Evolutionary conservation across 2,113 vertebrate species (phyloP), one percentile per base, ranked within the genome.

Genomic region (Podiceps cristatus): DNA sequence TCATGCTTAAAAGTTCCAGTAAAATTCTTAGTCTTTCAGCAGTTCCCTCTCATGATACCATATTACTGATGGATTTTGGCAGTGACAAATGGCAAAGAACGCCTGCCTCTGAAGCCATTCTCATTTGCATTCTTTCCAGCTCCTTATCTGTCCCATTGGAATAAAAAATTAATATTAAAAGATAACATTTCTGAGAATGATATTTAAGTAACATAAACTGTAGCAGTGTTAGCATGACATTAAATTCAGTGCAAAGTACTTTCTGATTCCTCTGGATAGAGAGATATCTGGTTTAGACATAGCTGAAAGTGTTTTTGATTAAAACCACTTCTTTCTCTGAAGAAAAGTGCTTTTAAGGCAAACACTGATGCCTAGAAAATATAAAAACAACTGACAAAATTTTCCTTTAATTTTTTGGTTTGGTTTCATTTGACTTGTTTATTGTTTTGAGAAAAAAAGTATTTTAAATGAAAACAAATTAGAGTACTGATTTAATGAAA

Each of bases 11-110:
- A 85, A 56, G 37, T 94, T 96, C 86, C 88, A 97, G 92, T 83
- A 95, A 96, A 97, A 96, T 95, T 83, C 84, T 96, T 83, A 62
- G 83, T 83, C 96, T 96, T 97, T 87, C 82, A 96, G 73, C 72
- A 35, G 89, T 67, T 93, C 52, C 93, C 52, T 95, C 96, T 97
- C 88, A 92, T 88, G 96, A 97, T 95, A 87, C 87, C 59, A 62
- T 86, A 78, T 95, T 97, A 96, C 92, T 96, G 96, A 96, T 76
- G 68, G 87, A 85, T 89, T 95, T 92, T 97, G 96, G 76, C 95
- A 95, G 82, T 92, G 97, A 97, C 90, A 97, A 98, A 97, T 97
- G 97, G 94, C 88, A 96, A 97, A 96, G 88, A 35, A 90, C 95
- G 91, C 87, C 59, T 93, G 88, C 95, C 86, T 97, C 86, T 95